Percentiles rank a stretch among this genome's conserved stretches.
Evolutionary conservation across 1,140 invertebrate species (phyloP).

Genomic region (Lethrus apterus): DNA sequence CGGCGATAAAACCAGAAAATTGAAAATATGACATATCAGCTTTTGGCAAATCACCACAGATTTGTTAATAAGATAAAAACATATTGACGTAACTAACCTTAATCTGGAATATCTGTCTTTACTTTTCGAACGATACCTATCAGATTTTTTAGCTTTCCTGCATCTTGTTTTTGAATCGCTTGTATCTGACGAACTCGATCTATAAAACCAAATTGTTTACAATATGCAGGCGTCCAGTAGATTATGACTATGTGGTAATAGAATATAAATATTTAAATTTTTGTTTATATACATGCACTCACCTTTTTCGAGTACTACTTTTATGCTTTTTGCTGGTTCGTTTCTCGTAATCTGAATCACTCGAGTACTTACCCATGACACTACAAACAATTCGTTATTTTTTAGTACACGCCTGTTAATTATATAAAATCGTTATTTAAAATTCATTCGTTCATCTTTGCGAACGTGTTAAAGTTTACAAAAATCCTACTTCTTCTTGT

Average conservation of each 20-base stretch:
- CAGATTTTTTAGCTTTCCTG: constrained; percentile 22
- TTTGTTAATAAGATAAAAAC: neutral
- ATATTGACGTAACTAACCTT: constrained; percentile 16
- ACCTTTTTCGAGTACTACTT: constrained; percentile 31
- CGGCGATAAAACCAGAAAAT: constrained; percentile 3
- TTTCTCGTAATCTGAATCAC: constrained; percentile 35
- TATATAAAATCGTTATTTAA: no score
- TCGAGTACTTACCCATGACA: constrained; percentile 37
- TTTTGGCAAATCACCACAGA: no score
- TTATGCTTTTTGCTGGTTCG: constrained; percentile 28
- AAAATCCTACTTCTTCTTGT: no score
- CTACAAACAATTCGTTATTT: no score
- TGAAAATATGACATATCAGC: no score
- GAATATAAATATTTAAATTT: constrained; percentile 16
- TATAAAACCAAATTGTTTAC: constrained; percentile 14
- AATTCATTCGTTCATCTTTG: no score
- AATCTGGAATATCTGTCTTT: constrained; percentile 23
- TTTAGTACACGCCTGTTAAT: no score
- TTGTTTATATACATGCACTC: constrained; percentile 18
- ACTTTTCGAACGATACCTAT: constrained; percentile 23
- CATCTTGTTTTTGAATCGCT: constrained; percentile 24
- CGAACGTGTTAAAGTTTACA: no score
- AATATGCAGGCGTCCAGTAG: constrained; percentile 1
- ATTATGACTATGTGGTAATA: constrained; percentile 4
- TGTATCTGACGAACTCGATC: constrained; percentile 33